These are phyloP conservation scores for Oryzias curvinotus DNA, from an alignment of 2,113 vertebrate genomes.

Conservation along the genomic window DNA sequence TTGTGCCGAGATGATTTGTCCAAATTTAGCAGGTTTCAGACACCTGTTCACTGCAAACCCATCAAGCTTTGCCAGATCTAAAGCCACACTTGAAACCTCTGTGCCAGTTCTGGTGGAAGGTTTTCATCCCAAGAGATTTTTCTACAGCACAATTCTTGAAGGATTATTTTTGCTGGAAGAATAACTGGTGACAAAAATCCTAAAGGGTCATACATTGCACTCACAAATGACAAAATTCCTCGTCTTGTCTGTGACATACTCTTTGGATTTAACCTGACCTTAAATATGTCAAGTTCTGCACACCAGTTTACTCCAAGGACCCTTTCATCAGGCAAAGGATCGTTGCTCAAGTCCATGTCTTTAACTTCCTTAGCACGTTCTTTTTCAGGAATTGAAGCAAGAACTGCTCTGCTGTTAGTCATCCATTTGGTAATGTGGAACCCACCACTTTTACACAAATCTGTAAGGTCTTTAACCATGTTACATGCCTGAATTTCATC, in stretches of 20 bases:
- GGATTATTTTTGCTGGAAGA: not conserved
- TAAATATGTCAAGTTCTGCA: not conserved
- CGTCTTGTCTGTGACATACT: not conserved
- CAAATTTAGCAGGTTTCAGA: constrained; percentile 6
- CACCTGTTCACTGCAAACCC: constrained; percentile 16
- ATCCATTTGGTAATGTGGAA: constrained; percentile 4
- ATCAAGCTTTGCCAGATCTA: not conserved
- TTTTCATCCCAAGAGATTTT: not conserved
- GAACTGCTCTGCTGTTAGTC: not conserved
- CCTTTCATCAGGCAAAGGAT: not conserved
- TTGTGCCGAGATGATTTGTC: not conserved
- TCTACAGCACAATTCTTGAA: not conserved
- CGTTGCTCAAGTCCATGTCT: not conserved
- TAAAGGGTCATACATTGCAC: not conserved
- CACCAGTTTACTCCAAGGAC: not conserved
- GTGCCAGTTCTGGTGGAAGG: not conserved
- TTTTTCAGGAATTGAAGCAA: not conserved
- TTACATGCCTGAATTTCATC: no score
- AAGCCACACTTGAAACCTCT: not conserved
- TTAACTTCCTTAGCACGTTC: not conserved
- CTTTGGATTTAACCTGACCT: not conserved
- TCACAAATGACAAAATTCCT: not conserved
- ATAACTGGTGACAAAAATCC: not conserved
- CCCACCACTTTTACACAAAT: not conserved
- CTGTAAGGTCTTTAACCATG: not conserved